Conservation (phyloP, 2,113 vertebrate species). For the Athene cunicularia region DNA sequence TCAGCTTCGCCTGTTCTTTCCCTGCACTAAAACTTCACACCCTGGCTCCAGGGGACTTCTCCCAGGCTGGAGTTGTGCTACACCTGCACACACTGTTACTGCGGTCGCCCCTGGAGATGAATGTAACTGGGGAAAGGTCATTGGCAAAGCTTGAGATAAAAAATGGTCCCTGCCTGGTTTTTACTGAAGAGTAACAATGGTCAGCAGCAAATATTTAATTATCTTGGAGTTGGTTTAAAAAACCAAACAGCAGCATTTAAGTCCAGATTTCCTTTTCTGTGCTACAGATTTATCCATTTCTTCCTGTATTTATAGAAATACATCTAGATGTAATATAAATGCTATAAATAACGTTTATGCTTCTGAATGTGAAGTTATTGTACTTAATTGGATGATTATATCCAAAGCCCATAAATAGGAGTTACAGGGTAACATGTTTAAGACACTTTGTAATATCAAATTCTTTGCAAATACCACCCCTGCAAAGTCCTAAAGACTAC, state of each 20-base stretch:
- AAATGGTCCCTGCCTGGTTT: background rate
- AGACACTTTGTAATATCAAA: background rate
- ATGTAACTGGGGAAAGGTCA: background rate
- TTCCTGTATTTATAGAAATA: background rate
- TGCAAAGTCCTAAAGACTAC: background rate
- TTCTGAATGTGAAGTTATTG: background rate
- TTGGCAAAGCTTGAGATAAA: background rate
- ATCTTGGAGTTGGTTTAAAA: background rate
- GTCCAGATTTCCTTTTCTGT: background rate
- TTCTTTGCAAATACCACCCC: background rate
- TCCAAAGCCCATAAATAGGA: background rate
- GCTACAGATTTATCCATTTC: background rate
- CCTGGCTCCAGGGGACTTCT: background rate
- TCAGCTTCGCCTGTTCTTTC: background rate
- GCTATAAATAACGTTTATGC: background rate
- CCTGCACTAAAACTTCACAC: fast-evolving
- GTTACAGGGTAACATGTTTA: background rate
- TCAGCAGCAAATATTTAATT: background rate
- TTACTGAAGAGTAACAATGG: background rate
- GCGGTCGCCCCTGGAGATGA: background rate
- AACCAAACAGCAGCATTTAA: background rate
- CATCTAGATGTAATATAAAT: background rate
- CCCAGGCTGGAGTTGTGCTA: background rate
- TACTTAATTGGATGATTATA: background rate
- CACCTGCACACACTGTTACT: background rate